A percentile compares a stretch with the other conserved stretches of the same genome.
Conservation (phyloP, 2,797 vertebrate genomes). For the Hybognathus amarus region DNA sequence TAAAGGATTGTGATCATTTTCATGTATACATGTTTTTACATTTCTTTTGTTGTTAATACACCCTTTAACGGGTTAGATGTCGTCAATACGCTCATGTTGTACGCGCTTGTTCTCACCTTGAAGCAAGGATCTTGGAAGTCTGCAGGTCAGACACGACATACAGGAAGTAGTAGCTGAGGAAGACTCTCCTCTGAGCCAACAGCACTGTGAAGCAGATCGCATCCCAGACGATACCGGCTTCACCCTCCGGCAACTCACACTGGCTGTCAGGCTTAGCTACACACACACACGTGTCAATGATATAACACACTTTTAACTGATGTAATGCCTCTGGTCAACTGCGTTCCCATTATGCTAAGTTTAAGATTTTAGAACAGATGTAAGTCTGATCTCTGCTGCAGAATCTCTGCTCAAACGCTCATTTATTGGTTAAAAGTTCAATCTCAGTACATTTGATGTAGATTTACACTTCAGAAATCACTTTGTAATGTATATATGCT, state of each 20-base stretch:
- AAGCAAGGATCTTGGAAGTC: slow-evolving; percentile 78
- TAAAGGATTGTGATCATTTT: neutral
- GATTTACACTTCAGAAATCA: neutral
- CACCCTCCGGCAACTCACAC: slow-evolving; percentile 79
- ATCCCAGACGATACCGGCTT: slow-evolving; percentile 83
- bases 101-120: slow-evolving; percentile 66
- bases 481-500: neutral
- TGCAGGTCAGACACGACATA: slow-evolving; percentile 80
- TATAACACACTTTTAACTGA: neutral
- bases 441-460: neutral
- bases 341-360: neutral
- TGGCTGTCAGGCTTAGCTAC: slow-evolving; percentile 71
- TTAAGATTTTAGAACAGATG: neutral
- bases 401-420: neutral
- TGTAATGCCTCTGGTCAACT: neutral
- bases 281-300: slow-evolving; percentile 14
- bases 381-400: neutral
- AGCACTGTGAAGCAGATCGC: slow-evolving; percentile 80
- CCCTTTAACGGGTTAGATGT: neutral
- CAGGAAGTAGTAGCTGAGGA: slow-evolving; percentile 85
- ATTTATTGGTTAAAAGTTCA: neutral
- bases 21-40: neutral
- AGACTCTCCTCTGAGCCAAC: slow-evolving; percentile 76
- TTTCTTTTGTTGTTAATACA: neutral
- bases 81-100: neutral